Evolutionary conservation across 2,797 vertebrate species (phyloP).

Genomic region (Glyptemys insculpta): DNA sequence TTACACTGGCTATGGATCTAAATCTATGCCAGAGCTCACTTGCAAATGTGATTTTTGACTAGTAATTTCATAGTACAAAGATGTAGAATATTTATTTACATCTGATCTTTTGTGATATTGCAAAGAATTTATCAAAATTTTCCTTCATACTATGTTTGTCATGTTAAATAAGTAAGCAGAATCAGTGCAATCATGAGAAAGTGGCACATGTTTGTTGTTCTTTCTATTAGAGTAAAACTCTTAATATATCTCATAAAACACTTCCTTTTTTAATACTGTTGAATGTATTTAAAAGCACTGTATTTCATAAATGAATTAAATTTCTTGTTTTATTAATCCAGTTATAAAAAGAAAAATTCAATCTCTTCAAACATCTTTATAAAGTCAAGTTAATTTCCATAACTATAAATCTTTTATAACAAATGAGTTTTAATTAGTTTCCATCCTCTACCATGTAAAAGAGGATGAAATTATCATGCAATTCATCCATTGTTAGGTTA

Average conservation of each 20-base stretch:
- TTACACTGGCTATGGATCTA: neutral
- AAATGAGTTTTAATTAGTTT: conserved; percentile 68
- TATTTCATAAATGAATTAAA: conserved; percentile 41
- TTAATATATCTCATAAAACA: conserved; percentile 38
- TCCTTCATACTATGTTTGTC: neutral
- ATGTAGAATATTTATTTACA: neutral
- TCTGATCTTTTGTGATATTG: neutral
- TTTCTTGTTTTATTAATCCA: conserved; percentile 64
- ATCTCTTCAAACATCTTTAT: conserved; percentile 65
- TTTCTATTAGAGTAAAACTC: neutral
- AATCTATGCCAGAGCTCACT: neutral
- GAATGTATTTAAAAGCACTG: conserved; percentile 17
- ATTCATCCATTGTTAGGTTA: conserved; percentile 46
- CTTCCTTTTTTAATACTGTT: neutral
- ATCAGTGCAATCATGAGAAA: neutral
- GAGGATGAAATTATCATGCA: conserved; percentile 7
- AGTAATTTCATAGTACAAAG: neutral
- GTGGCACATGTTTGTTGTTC: neutral
- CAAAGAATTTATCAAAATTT: neutral
- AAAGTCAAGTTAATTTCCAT: conserved; percentile 64
- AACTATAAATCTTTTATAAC: conserved; percentile 67
- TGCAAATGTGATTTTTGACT: neutral
- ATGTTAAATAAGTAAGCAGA: neutral
- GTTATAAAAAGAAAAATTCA: conserved; percentile 48
- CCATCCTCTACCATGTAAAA: conserved; percentile 45